Conservation (phyloP, 2,888 invertebrate genomes). For the Theretra japonica region DNA sequence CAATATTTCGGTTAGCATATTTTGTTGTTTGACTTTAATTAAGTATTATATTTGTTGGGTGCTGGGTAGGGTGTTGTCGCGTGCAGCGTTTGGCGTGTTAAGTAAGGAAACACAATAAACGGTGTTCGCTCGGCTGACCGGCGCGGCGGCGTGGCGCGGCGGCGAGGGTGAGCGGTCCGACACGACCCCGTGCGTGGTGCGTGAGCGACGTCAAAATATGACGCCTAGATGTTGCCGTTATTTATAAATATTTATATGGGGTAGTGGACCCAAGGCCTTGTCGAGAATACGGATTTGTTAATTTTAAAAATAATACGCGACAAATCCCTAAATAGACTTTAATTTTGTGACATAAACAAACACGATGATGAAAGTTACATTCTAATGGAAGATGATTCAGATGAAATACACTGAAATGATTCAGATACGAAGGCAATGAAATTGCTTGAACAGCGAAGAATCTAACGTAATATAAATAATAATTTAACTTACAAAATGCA, state of each 20-base stretch:
- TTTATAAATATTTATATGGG: constrained; percentile 26
- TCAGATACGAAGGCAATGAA: not conserved
- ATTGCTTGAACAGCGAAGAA: not conserved
- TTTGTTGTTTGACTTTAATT: constrained; percentile 26
- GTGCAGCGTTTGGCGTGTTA: constrained; percentile 45
- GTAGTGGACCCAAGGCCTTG: not conserved
- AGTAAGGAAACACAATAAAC: constrained; percentile 48
- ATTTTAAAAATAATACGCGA: not conserved
- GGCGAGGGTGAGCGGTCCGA: constrained; percentile 28
- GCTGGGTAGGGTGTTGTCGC: constrained; percentile 33
- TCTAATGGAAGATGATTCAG: too few relatives aligned
- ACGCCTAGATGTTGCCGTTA: constrained; percentile 6
- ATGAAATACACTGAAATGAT: too few relatives aligned
- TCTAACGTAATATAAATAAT: not conserved
- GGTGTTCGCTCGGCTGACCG: constrained; percentile 41
- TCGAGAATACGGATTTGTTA: not conserved
- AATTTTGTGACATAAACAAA: too few relatives aligned
- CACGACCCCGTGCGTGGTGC: constrained; percentile 37
- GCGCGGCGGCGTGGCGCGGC: constrained; percentile 10
- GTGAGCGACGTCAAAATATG: constrained; percentile 44
- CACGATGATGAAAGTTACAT: too few relatives aligned
- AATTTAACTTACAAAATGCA: not conserved
- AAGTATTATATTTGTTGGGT: constrained; percentile 13
- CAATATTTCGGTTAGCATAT: constrained; percentile 1
- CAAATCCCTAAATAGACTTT: too few relatives aligned